Evolutionary conservation across 2,797 vertebrate genomes (phyloP), one percentile per base, ranked within the genome.

Genomic region (Botia kubotai): DNA sequence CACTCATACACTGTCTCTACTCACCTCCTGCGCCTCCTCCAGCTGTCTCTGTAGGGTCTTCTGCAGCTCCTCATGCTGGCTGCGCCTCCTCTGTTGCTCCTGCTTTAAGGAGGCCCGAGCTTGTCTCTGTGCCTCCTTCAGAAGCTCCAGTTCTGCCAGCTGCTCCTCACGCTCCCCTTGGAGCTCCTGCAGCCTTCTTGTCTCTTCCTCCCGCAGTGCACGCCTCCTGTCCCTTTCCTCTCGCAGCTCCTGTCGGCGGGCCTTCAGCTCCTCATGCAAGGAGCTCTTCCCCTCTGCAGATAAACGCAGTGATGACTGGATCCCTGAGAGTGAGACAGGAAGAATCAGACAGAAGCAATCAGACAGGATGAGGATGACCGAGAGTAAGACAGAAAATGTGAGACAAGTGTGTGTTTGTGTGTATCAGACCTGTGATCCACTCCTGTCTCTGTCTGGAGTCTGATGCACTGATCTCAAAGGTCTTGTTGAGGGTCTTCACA

Each of bases 371-470:
- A n/a, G n/a, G n/a, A n/a, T n/a, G n/a, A n/a, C n/a, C n/a, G n/a
- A 53, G 13, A 52, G 50, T 52, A 13, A 52, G 14, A 17, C 1
- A 52, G 50, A 16, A 52, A 16, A 52, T 2, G 50, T 46, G 43
- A 46, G 43, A 46, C 43, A 36, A 17, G 10, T 21, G 43, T 69
- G 11, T 36, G 52, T 10, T 12, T 33, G 0, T 72, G 29, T 74
- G 21, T 13, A 23, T 69, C 2, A 3, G 83, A 96, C 95, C 95
- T 89, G 95, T 95, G 87, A 95, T 95, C 95, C 95, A 96, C 72
- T 96, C 95, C 84, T 96, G 95, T 72, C 93, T 95, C 88, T 95
- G 96, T 90, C 95, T 96, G 88, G 95, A 95, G 88, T 96, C 95
- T 1, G 95, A 94, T 12, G 95, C 95, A 83, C 95, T 95, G 87